Evolutionary conservation across 2,888 invertebrate genomes (phyloP).

Genomic region (Strigamia transsilvanica): DNA sequence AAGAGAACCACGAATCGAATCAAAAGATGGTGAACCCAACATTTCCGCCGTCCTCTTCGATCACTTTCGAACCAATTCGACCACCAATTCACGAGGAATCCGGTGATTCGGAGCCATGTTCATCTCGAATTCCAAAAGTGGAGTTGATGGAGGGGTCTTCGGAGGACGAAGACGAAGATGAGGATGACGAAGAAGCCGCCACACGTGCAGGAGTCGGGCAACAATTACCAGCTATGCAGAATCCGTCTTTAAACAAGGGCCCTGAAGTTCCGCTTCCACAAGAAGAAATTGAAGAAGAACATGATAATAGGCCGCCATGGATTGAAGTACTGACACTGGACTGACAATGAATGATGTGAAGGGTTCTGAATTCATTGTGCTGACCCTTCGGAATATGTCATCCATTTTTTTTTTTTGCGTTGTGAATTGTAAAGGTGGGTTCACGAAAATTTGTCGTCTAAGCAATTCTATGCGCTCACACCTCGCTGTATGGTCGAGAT

Average conservation of each 20-base stretch:
- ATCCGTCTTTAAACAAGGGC: background rate
- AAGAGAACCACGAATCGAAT: conserved; percentile 48
- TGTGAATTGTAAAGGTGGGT: background rate
- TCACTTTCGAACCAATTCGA: conserved; percentile 36
- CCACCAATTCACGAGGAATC: conserved; percentile 15
- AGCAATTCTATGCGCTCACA: no score
- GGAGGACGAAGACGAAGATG: conserved; percentile 50
- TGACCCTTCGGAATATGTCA: background rate
- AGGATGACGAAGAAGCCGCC: conserved; percentile 26
- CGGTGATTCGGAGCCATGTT: conserved; percentile 23
- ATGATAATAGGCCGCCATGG: conserved; percentile 52
- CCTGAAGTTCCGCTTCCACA: background rate
- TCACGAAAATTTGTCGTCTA: no score
- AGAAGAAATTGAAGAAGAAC: conserved; percentile 51
- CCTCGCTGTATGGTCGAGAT: no score
- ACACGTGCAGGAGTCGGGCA: conserved; percentile 1
- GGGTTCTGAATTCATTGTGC: background rate
- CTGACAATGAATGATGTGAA: conserved; percentile 19
- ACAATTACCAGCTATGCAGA: conserved; percentile 1
- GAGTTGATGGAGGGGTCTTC: conserved; percentile 22
- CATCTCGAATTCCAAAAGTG: conserved; percentile 11
- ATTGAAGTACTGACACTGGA: conserved; percentile 53
- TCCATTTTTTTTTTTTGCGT: background rate
- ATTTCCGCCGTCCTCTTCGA: conserved; percentile 37
- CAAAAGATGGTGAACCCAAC: conserved; percentile 35